Evolutionary conservation across 2,888 invertebrate genomes (phyloP).

Genomic region (Mesorhabditis belari): DNA sequence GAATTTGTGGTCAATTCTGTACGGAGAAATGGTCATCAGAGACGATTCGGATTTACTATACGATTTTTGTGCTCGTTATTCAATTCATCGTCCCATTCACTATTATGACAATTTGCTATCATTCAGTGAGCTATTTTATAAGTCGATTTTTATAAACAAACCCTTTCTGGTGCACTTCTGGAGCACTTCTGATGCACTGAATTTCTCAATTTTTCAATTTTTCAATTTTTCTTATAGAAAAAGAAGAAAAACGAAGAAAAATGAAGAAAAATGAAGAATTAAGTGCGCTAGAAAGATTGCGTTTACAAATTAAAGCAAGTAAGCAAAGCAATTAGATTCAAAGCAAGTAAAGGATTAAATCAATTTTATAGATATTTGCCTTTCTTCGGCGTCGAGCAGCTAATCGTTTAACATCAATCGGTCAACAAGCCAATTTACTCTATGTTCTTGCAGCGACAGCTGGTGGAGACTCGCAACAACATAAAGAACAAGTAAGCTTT

Average conservation of each 20-base stretch:
- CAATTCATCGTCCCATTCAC: constrained; percentile 89
- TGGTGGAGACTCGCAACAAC: constrained; percentile 25
- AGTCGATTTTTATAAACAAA: too few relatives aligned
- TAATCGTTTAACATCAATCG: constrained; percentile 24
- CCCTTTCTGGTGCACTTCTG: too few relatives aligned
- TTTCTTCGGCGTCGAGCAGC: constrained; percentile 23
- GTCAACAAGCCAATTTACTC: constrained; percentile 30
- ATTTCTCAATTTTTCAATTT: too few relatives aligned
- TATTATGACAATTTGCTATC: constrained; percentile 87
- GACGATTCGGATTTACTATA: constrained; percentile 70
- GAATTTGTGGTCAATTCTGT: constrained; percentile 39
- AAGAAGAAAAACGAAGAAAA: too few relatives aligned
- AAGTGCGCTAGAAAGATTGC: background rate
- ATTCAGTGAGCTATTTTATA: constrained; percentile 61
- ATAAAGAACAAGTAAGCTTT: constrained; percentile 31
- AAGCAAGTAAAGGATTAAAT: background rate
- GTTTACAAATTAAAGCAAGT: background rate
- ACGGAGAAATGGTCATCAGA: constrained; percentile 76
- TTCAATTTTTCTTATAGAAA: too few relatives aligned
- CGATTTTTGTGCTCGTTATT: constrained; percentile 75
- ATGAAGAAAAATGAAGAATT: too few relatives aligned
- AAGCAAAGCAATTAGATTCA: background rate
- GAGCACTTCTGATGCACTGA: background rate
- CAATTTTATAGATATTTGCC: constrained; percentile 17
- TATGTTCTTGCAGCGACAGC: constrained; percentile 28